Evolutionary conservation across 2,113 vertebrate genomes (phyloP), one percentile per base, ranked within the genome.

Genomic region (Neodon shergylaensis): DNA sequence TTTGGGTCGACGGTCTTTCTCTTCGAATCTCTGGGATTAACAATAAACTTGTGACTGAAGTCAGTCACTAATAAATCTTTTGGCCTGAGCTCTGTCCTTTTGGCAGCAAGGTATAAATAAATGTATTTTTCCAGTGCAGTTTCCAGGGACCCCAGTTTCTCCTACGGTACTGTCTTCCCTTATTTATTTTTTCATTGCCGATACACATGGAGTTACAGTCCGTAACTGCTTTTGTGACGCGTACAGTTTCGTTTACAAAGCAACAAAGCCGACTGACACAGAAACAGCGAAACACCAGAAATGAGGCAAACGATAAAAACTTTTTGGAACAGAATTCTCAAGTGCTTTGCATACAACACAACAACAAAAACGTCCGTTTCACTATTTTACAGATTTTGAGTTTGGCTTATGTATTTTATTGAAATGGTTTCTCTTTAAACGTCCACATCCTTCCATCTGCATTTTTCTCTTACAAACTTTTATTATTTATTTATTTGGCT

Each of bases 121-220:
- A 83, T 72, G 78, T n/a, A 88, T 96, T 89, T 96, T 89, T 94
- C 92, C 91, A 77, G 44, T 47, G 49, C 61, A 65, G 19, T 94
- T 92, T 83, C 79, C 90, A 85, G 95, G 79, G 98, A 92, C 95
- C 97, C 95, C 54, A 98, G 92, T 49, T 0, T 95, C 91, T 96
- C 9, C 86, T 94, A 83, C 72, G 96, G 95, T 97, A 97, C 95
- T 96, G 52, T 36, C 26, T 98, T 98, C 97, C 98, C 98, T 98
- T 98, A 98, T 61, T 97, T 97, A 98, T 66, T 96, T 96, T 96
- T 92, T 92, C 90, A 86, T 94, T 96, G 96, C 97, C 97, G 97
- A 98, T 98, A 98, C 97, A 96, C 96, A 97, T 97, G 94, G 96
- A 98, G 98, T 97, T 96, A 92, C 98, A 98, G 98, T 98, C 98